These are phyloP conservation scores for Takifugu bimaculatus DNA, from an alignment of 2,113 vertebrate species.

Conservation along the genomic window DNA sequence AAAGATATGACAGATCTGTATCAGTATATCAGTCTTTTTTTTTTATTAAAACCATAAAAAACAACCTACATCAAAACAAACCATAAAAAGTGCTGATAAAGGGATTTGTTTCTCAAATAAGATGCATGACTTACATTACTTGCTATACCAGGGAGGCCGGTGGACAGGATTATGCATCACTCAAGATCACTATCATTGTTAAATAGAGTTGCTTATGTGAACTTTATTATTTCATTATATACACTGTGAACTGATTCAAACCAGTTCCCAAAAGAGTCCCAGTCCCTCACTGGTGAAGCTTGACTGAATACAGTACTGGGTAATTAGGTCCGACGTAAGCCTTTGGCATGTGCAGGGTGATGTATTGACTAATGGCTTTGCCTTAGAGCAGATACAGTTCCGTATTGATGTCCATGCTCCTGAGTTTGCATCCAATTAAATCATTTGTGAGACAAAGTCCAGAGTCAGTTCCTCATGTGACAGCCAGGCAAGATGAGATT, in stretches of 20 bases:
- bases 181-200: constrained; percentile 42
- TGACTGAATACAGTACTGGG: constrained; percentile 70
- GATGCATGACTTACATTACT: too few species aligned
- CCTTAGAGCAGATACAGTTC: constrained; percentile 72
- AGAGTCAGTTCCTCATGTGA: constrained; percentile 67
- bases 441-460: constrained; percentile 72
- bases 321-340: constrained; percentile 69
- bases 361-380: constrained; percentile 69
- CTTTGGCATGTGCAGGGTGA: constrained; percentile 56
- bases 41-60: constrained; percentile 2
- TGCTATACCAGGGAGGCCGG: constrained; percentile 2
- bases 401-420: constrained; percentile 68
- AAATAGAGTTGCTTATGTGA: constrained; percentile 59
- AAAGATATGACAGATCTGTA: background rate
- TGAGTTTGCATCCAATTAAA: constrained; percentile 77
- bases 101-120: background rate
- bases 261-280: constrained; percentile 66
- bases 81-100: background rate
- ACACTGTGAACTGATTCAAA: constrained; percentile 68
- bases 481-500: constrained; percentile 47
- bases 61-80: background rate
- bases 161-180: constrained; percentile 28
- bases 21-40: background rate
- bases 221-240: constrained; percentile 58
- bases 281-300: constrained; percentile 63